phyloP scores from a whole-genome alignment of 1,140 invertebrate species.

The Ganaspis sp. region DNA sequence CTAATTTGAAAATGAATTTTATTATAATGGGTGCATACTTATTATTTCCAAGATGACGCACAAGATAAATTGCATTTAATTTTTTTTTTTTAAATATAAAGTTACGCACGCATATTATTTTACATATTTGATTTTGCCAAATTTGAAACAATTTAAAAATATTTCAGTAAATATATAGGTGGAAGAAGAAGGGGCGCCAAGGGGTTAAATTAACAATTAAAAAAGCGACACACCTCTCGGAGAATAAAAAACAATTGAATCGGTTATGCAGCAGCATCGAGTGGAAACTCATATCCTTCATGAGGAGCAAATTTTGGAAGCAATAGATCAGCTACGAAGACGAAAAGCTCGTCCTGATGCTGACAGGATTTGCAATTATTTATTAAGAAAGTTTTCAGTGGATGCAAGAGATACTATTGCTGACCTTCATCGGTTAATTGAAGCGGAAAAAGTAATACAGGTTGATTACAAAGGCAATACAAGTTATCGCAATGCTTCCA shows the following conservation, averaged over 20 bases:
- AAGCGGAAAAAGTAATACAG: slow-evolving; percentile 86
- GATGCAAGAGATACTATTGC: slow-evolving; percentile 83
- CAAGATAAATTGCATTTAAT: no score
- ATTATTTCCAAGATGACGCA: no score
- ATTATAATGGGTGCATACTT: no score
- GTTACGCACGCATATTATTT: no score
- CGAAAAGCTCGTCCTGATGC: slow-evolving; percentile 90
- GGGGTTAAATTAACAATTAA: not conserved
- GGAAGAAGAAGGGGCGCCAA: not conserved
- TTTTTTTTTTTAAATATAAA: no score
- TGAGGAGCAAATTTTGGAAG: slow-evolving; percentile 86
- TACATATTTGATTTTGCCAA: no score
- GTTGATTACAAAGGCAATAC: slow-evolving; percentile 92
- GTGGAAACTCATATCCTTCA: slow-evolving; percentile 77
- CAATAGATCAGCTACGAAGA: slow-evolving; percentile 88
- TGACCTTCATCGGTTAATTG: slow-evolving; percentile 85
- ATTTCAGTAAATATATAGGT: not conserved
- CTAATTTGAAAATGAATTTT: no score
- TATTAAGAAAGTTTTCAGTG: slow-evolving; percentile 85
- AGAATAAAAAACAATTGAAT: not conserved
- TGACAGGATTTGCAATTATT: slow-evolving; percentile 88
- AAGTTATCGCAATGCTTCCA: slow-evolving; percentile 89
- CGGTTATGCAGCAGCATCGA: slow-evolving; percentile 62
- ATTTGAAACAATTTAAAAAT: no score
- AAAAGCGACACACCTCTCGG: slow-evolving; percentile 30